Evolutionary conservation across 2,888 invertebrate species (phyloP), one percentile per base, ranked within the genome.

Genomic region (Erebia epiphron): DNA sequence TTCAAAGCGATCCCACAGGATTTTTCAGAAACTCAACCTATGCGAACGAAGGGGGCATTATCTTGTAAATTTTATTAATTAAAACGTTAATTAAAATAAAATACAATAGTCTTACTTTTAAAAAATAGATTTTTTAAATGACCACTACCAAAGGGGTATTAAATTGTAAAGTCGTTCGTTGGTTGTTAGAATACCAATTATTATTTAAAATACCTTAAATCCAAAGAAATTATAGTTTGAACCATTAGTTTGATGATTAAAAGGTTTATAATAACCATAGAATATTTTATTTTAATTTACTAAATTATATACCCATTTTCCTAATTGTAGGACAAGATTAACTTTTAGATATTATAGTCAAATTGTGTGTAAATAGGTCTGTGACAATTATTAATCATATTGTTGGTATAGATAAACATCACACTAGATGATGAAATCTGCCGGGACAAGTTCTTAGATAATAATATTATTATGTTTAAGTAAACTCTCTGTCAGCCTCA

Each of bases 391-490:
- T 11, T 11, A 43, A 43, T 43, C 2, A 43, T 43, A 43, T 43
- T 43, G 14, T 43, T 60, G 9, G 11, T 16, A 43, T 16, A 60
- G 18, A 43, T 46, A 61, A 61, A 61, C 11, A 11, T 43, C n/a
- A 9, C 16, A 41, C n/a, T 16, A n/a, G 41, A 61, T 61, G n/a
- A 61, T 13, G 26, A 13, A 43, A 43, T 60, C 16, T 18, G 8
- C 43, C 13, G n/a, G 16, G 10, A 13, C 16, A 43, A 54, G 54
- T 18, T 18, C 9, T 54, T 14, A n/a, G 50, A 54, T 54, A 50
- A 18, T 54, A 54, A 54, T 54, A 50, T 11, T 54, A 54, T 18
- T 54, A 54, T 21, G 16, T 61, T 5, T 46, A 61, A 61, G 43
- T 54, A 35, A 35, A 35, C 35, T 0, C 26, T 3, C 58, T 11